Percentiles rank a stretch among this genome's conserved stretches.
phyloP scores from a whole-genome alignment of 2,113 vertebrate genomes.

The Leucoraja erinaceus region DNA sequence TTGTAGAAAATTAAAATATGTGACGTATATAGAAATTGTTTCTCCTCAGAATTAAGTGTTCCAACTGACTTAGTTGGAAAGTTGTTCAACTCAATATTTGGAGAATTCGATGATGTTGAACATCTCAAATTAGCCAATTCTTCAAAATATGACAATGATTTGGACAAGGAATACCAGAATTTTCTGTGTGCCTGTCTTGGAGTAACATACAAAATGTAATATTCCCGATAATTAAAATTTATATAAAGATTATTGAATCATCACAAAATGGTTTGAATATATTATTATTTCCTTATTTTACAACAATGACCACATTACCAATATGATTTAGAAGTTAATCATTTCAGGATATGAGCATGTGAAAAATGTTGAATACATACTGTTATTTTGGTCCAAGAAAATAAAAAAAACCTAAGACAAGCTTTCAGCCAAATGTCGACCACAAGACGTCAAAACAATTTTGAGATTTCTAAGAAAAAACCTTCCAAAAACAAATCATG shows the following conservation, averaged over 20 bases:
- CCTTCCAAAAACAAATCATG: no score
- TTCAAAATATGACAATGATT: neutral
- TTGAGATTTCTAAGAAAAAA: no score
- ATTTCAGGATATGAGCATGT: neutral
- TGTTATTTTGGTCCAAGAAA: neutral
- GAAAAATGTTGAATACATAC: neutral
- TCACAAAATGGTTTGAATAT: neutral
- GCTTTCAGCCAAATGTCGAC: no score
- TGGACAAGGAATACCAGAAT: neutral
- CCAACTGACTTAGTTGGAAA: neutral
- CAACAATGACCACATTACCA: neutral
- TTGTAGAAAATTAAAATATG: no score
- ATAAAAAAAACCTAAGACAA: neutral
- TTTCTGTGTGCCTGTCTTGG: no score
- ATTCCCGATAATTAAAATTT: neutral
- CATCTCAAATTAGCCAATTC: neutral
- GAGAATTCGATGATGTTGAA: neutral
- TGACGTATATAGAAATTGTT: no score
- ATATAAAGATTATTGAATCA: neutral
- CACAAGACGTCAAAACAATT: no score
- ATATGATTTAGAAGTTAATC: neutral
- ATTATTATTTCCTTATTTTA: neutral
- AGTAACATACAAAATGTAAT: neutral
- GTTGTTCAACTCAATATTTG: neutral
- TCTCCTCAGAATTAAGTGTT: neutral